These are phyloP conservation scores for Cecidostiba fungosa DNA, from an alignment of 2,888 invertebrate genomes.

Conservation along the genomic window DNA sequence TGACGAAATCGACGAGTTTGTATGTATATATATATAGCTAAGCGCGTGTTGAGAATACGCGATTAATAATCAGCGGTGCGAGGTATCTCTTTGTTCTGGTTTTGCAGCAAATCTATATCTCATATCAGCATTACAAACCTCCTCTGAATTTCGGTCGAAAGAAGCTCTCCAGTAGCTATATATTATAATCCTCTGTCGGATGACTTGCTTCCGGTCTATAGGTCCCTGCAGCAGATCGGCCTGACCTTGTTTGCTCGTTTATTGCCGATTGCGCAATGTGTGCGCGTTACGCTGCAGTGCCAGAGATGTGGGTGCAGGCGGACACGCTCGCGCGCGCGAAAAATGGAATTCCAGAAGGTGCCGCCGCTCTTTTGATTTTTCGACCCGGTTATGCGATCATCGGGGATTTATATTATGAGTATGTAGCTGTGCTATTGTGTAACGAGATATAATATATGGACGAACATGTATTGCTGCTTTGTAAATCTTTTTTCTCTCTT, in stretches of 20 bases:
- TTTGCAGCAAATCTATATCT: no score
- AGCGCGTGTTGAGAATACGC: conserved; percentile 1
- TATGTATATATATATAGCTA: not conserved
- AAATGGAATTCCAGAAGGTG: not conserved
- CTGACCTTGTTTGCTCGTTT: conserved; percentile 52
- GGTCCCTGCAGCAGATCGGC: not conserved
- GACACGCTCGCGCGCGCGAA: not conserved
- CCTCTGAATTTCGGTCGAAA: not conserved
- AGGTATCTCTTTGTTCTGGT: not conserved
- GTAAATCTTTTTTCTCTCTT: no score
- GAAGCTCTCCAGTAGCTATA: not conserved
- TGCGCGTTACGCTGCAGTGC: not conserved
- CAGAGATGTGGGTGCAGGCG: not conserved
- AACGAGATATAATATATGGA: no score
- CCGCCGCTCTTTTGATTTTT: not conserved
- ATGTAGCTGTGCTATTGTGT: no score
- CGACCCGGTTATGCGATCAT: not conserved
- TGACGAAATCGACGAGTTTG: not conserved
- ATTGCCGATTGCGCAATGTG: conserved; percentile 53
- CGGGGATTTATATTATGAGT: not conserved
- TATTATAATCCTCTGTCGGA: not conserved
- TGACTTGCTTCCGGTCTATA: conserved; percentile 24
- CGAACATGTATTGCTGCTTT: no score
- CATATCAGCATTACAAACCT: not conserved
- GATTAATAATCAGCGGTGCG: conserved; percentile 12